phyloP scores from a whole-genome alignment of 2,113 vertebrate genomes.

The Emydura subglobosa region DNA sequence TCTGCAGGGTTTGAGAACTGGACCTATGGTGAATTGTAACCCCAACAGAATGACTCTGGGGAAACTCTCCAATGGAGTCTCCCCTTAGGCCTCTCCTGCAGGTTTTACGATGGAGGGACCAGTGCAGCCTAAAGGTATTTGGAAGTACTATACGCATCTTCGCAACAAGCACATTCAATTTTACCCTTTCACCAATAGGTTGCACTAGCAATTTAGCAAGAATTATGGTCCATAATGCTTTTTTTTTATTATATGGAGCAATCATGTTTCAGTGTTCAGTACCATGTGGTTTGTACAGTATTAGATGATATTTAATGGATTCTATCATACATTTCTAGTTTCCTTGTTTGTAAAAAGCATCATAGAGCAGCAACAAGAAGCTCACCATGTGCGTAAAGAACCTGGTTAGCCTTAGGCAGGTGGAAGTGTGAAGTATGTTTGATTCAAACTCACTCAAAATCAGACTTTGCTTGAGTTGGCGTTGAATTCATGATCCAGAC shows the following conservation, averaged over 20 bases:
- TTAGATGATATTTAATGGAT: constrained; percentile 43
- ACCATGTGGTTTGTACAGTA: neutral
- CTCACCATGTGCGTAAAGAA: neutral
- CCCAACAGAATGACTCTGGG: neutral
- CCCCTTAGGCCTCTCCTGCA: neutral
- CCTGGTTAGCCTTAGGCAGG: neutral
- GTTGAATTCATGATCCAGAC: neutral
- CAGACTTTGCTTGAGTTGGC: neutral
- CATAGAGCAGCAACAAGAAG: neutral
- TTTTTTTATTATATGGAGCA: constrained; percentile 6
- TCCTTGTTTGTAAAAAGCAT: neutral
- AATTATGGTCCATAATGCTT: neutral
- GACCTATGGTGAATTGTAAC: neutral
- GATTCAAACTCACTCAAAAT: neutral
- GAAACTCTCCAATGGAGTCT: neutral
- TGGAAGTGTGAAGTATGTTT: neutral
- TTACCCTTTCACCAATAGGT: constrained; percentile 63
- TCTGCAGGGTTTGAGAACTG: neutral
- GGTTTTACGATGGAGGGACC: neutral
- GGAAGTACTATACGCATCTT: neutral
- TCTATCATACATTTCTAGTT: neutral
- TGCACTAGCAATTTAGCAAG: constrained; percentile 64
- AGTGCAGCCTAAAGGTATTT: neutral
- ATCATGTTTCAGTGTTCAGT: neutral
- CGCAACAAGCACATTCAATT: constrained; percentile 1